A percentile compares a stretch with the other conserved stretches of the same genome.
Conservation (phyloP, 2,113 vertebrate genomes). For the Sphyrna mokarran region DNA sequence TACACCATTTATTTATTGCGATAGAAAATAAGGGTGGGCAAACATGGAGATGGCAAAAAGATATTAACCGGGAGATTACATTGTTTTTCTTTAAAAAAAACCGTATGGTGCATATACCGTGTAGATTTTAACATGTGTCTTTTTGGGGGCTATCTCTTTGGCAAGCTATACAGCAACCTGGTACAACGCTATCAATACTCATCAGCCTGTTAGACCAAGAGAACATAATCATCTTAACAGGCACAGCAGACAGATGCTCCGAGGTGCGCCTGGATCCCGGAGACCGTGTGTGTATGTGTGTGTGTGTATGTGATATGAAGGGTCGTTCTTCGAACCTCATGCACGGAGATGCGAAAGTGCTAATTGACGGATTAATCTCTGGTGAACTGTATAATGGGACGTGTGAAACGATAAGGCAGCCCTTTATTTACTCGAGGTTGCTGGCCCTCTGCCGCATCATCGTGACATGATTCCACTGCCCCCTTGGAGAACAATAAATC, state of each 20-base stretch:
- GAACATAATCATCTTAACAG: constrained; percentile 19
- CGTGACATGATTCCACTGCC: not conserved
- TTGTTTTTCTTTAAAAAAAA: not conserved
- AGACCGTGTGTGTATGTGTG: not conserved
- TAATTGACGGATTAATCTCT: constrained; percentile 32
- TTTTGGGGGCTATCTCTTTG: not conserved
- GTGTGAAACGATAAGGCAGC: constrained; percentile 9
- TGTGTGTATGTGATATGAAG: no score
- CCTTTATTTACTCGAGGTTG: constrained; percentile 9
- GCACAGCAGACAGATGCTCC: not conserved
- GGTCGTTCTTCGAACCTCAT: not conserved
- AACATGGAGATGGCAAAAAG: not conserved
- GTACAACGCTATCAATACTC: constrained; percentile 3
- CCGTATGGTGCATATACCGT: not conserved
- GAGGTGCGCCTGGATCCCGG: not conserved
- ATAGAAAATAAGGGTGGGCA: not conserved
- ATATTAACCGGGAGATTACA: not conserved
- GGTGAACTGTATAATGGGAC: constrained; percentile 32
- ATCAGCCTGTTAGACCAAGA: not conserved
- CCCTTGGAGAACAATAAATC: constrained; percentile 28
- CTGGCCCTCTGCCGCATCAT: not conserved
- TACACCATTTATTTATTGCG: not conserved
- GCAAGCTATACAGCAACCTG: not conserved
- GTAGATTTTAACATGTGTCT: not conserved
- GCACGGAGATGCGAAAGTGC: not conserved